Base-by-base conservation (phyloP, 2,888 invertebrate species). In the Psylliodes chrysocephalus region DNA sequence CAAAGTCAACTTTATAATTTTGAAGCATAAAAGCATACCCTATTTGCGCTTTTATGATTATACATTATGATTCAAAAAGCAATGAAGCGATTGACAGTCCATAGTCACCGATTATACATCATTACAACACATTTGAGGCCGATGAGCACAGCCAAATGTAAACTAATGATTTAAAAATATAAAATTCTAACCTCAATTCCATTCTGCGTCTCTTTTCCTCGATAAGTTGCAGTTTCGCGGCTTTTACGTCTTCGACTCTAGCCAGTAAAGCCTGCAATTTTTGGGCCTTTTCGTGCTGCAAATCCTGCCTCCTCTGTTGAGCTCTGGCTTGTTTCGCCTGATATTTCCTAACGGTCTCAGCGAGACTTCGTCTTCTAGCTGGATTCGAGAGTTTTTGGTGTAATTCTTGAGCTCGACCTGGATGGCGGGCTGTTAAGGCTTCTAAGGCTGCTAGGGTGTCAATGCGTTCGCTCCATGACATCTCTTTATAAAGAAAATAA, bases 371-470 rank as follows among this genome's bases (percentile, higher is more conserved):
- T 57, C 92, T 88, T n/a, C 94, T 86, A 0, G 94, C 92, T 0
- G 96, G 96, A 47, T 94, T 95, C 0, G 95, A 95, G 0, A 98
- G 84, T 79, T 97, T 98, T 72, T 96, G 95, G 81, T 97, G 97
- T 44, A 98, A 85, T 72, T 96, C 94, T 64, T 95, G 89, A 0
- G 95, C 96, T 56, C 96, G 87, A 17, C 95, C 97, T 0, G 98
- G 97, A 79, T 95, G 93, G n/a, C 96, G 87, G 0, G 92, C 91
- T 0, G 92, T 92, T 18, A 93, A 82, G 0, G 90, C 93, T 72
- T 93, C 90, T 12, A 94, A 78, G 1, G 90, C 91, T 1, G 92
- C 91, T 72, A 93, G 82, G 5, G 90, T 91, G 71, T 94, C 93
- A 62, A 94, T 89, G 12, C 95, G 85, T 71, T 96, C 96, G 0